Evolutionary conservation across 2,797 vertebrate species (phyloP), one percentile per base, ranked within the genome.

Genomic region (Esox lucius): DNA sequence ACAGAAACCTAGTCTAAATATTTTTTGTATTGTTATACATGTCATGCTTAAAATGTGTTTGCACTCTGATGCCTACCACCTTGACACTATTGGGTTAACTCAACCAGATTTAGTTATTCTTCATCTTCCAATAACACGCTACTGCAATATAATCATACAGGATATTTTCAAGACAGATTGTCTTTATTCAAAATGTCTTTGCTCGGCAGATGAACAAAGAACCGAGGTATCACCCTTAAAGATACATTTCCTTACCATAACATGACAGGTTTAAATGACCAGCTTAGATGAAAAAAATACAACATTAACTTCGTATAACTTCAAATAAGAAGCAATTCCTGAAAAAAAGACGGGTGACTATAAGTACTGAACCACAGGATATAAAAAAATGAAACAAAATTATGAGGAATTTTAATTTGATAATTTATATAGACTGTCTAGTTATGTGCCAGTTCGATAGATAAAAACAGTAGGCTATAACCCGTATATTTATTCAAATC

Each of bases 131-230:
- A 33, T 65, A 28, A 65, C 26, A 28, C n/a, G 53, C 26, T 31
- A 65, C 17, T 65, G 64, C 26, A 33, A 65, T 61, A 80, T 87
- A 84, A 82, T 72, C 86, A 93, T 87, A 81, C 87, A 93, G 87
- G 28, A 72, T 78, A 84, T 86, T 79, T 96, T 92, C 91, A 95
- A 94, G 96, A 98, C 97, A 96, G 96, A 96, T 97, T 97, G 96
- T 97, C 96, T 98, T 98, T 98, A 98, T 98, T 98, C 92, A 94
- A 97, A 97, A 97, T 79, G 91, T 90, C 96, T 96, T 95, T 95
- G 96, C 95, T 95, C 95, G 91, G 93, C 94, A 95, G 93, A 94
- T 92, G 94, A 97, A 97, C 96, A 96, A 95, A 94, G 93, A 93
- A 89, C 94, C 86, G 95, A 96, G 95, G 94, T 94, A 93, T 96